Evolutionary conservation across 2,888 invertebrate genomes (phyloP), one percentile per base, ranked within the genome.

Genomic region (Rotaria magnacalcarata): DNA sequence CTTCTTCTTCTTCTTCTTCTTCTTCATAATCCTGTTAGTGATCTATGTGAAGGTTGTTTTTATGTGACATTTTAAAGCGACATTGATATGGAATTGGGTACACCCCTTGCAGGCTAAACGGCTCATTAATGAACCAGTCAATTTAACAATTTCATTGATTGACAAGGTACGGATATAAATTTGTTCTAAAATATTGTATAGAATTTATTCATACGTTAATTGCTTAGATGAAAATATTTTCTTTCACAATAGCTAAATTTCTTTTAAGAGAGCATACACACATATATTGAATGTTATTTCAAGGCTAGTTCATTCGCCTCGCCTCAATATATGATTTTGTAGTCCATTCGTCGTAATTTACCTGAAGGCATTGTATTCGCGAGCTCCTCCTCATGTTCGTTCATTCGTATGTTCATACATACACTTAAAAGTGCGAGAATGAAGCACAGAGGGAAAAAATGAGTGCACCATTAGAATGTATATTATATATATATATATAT

Each of bases 311-410:
- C 54, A 54, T 54, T 54, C 21, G 54, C 54, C 16, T 34, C 4
- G 67, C 34, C 16, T 2, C 34, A 67, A 67, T 67, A n/a, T 67
- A 67, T 67, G 67, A 67, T 67, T 58, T 67, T 67, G 67, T 16
- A 21, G 67, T 34, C 67, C 10, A 10, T 67, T 67, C 67, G 27
- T 34, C 0, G 34, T 67, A 67, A 34, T 67, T 67, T 16, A 67
- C 67, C 67, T 34, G 14, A 67, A 67, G 67, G 67, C 67, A 67
- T 67, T 67, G 8, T 67, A 34, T 67, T 67, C 67, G 67, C 34
- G 34, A 34, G 34, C 67, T 67, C 34, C 67, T 67, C 67, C 67
- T 67, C 34, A 67, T 67, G 67, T 67, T 67, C 67, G 67, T 67
- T 67, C 58, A 58, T 24, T n/a, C 27, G 4, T 14, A 27, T 11